Conservation (phyloP, 1,140 invertebrate genomes). For the Papilio xuthus region DNA sequence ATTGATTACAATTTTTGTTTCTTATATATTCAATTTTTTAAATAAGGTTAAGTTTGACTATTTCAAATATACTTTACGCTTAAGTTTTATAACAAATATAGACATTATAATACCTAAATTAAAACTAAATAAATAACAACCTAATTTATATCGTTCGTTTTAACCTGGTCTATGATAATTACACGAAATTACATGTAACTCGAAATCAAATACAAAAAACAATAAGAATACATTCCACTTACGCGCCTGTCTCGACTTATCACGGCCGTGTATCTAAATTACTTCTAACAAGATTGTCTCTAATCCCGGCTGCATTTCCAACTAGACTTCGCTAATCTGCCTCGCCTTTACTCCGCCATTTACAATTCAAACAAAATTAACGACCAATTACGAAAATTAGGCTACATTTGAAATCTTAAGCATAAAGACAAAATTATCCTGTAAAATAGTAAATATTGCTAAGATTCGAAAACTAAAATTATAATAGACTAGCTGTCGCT, state of each 20-base stretch:
- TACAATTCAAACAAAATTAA: slow-evolving; percentile 27
- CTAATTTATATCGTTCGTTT: too few relatives aligned
- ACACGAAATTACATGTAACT: too few relatives aligned
- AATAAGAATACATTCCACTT: slow-evolving; percentile 29
- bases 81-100: too few relatives aligned
- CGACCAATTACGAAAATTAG: not conserved
- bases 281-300: slow-evolving; percentile 45
- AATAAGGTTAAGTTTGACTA: not conserved
- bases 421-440: slow-evolving; percentile 22
- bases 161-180: too few relatives aligned
- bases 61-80: too few relatives aligned
- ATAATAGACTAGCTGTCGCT: too few relatives aligned
- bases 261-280: slow-evolving; percentile 40
- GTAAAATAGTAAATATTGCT: not conserved
- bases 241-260: slow-evolving; percentile 28
- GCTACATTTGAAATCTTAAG: not conserved
- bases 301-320: slow-evolving; percentile 41
- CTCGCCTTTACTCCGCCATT: slow-evolving; percentile 24
- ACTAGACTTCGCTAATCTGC: slow-evolving; percentile 34
- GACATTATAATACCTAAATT: too few relatives aligned
- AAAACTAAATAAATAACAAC: too few relatives aligned
- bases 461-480: too few relatives aligned
- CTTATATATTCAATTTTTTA: not conserved
- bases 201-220: slow-evolving; percentile 4
- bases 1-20: not conserved